phyloP scores from a whole-genome alignment of 2,888 invertebrate species.

The Limenitis arthemis region DNA sequence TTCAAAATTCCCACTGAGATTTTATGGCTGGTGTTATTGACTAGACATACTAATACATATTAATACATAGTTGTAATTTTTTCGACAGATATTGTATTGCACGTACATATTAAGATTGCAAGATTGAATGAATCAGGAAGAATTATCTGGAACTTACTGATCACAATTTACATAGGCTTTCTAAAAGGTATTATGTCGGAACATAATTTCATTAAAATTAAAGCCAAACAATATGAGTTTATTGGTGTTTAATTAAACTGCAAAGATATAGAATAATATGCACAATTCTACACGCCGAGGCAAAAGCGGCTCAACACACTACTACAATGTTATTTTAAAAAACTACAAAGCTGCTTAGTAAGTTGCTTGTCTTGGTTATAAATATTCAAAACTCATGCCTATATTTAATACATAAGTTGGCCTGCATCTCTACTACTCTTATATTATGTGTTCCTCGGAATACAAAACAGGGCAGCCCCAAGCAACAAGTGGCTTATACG shows the following conservation, averaged over 20 bases:
- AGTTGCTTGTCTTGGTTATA: constrained; percentile 16
- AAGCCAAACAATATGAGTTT: no score
- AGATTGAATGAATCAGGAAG: no score
- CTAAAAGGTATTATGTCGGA: no score
- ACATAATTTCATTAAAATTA: no score
- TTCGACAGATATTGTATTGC: neutral
- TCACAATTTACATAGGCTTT: no score
- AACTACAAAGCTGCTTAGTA: neutral
- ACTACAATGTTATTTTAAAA: neutral
- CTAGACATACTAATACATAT: neutral
- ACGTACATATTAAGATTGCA: no score
- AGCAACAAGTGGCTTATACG: constrained; percentile 67
- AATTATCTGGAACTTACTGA: no score
- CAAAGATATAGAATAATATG: no score
- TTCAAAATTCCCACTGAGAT: constrained; percentile 55
- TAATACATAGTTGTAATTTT: neutral
- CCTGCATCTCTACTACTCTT: constrained; percentile 26
- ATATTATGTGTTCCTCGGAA: constrained; percentile 35
- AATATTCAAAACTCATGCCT: constrained; percentile 20
- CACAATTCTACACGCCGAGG: no score
- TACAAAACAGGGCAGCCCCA: constrained; percentile 50
- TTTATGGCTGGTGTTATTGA: constrained; percentile 5
- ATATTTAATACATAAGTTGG: constrained; percentile 24
- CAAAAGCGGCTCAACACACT: neutral
- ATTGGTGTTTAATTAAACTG: no score